Conservation (phyloP, 2,113 vertebrate species). For the Lasiurus borealis region DNA sequence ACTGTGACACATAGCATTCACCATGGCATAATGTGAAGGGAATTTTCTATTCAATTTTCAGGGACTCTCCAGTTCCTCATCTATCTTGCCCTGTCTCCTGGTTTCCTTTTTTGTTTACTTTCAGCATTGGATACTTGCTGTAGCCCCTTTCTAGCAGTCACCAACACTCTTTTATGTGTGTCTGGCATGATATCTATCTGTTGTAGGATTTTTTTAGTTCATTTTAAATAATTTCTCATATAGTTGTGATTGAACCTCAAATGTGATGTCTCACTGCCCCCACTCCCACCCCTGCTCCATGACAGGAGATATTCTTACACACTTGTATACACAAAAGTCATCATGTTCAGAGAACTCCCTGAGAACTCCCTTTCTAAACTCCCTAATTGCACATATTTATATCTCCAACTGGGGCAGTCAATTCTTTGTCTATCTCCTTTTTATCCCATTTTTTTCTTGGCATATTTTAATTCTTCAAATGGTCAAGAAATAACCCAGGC, state of each 20-base stretch:
- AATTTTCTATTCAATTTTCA: not conserved
- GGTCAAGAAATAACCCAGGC: not conserved
- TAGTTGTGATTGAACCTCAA: not conserved
- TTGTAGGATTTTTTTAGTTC: not conserved
- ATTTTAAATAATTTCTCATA: not conserved
- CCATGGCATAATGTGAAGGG: not conserved
- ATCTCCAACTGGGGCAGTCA: not conserved
- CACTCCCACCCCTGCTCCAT: too few relatives aligned
- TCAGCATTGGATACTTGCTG: not conserved
- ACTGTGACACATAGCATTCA: not conserved
- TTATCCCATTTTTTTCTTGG: not conserved
- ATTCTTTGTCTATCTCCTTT: not conserved
- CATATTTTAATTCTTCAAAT: constrained; percentile 13
- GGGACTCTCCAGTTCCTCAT: not conserved
- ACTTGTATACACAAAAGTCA: not conserved
- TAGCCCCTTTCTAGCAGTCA: not conserved
- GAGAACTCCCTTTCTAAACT: not conserved
- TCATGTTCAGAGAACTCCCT: not conserved
- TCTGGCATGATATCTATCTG: not conserved
- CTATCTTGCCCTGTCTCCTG: not conserved
- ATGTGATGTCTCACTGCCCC: not conserved
- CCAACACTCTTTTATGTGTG: not conserved
- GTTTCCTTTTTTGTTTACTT: not conserved
- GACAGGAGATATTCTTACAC: not conserved
- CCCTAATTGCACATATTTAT: not conserved